phyloP scores from a whole-genome alignment of 2,113 vertebrate genomes.

The Diadophis punctatus region DNA sequence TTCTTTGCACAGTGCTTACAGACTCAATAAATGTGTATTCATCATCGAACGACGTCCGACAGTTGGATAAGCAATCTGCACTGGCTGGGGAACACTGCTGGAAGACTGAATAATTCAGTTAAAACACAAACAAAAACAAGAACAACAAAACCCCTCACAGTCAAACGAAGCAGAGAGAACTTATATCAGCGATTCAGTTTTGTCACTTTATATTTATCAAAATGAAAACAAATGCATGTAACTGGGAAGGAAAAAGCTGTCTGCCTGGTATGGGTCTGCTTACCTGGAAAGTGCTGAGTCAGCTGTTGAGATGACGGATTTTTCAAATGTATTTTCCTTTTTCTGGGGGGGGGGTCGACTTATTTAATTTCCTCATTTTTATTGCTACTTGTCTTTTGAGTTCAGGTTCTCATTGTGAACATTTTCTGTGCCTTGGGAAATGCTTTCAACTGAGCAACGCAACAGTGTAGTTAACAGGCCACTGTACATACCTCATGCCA shows the following conservation, averaged over 20 bases:
- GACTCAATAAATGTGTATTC: slow-evolving; percentile 35
- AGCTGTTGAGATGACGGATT: slow-evolving; percentile 22
- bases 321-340: slow-evolving; percentile 20
- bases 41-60: background rate
- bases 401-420: slow-evolving; percentile 24
- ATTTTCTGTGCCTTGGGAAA: slow-evolving; percentile 42
- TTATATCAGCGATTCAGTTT: slow-evolving; percentile 23
- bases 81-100: slow-evolving; percentile 40
- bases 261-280: slow-evolving; percentile 25
- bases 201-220: slow-evolving; percentile 19
- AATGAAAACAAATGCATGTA: slow-evolving; percentile 11
- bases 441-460: slow-evolving; percentile 47
- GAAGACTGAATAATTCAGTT: slow-evolving; percentile 9
- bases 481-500: slow-evolving; percentile 27
- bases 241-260: accelerated
- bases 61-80: slow-evolving; percentile 41
- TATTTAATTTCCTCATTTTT: slow-evolving; percentile 31
- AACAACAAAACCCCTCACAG: background rate
- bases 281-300: slow-evolving; percentile 56
- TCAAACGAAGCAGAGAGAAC: background rate
- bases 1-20: slow-evolving; percentile 24
- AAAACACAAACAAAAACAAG: accelerated
- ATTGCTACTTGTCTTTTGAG: slow-evolving; percentile 30
- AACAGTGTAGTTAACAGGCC: slow-evolving; percentile 38
- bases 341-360: slow-evolving; percentile 8